Evolutionary conservation across 1,140 invertebrate species (phyloP), one percentile per base, ranked within the genome.

Genomic region (Colletes gigas): DNA sequence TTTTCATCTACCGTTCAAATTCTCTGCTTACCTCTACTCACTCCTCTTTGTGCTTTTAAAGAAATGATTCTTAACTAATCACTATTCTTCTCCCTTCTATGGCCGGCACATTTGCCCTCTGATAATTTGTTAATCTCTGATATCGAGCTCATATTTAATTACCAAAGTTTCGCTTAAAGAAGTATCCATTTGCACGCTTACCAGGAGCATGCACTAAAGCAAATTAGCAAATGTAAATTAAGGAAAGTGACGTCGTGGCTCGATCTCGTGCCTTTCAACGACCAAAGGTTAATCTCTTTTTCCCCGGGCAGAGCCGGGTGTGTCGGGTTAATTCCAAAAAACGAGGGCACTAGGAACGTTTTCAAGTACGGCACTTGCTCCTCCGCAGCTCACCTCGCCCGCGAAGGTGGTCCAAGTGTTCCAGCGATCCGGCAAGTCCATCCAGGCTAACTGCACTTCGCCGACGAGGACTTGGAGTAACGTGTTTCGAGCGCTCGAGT

Each of bases 391-490:
- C 9, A 17, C 41, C 14, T 30, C 12, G n/a, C 30, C 39, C 17
- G 7, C 17, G 7, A 44, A 79, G 69, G 60, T 65, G 60, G 50
- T 30, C 69, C 60, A 21, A 14, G 30, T 54, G 47, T 71, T 78
- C 15, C 59, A 72, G 9, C 59, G 59, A 78, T 71, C 76, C 76
- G 39, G 41, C 60, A 50, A 52, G 77, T 79, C 50, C 77, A 73
- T 55, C 77, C 47, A 73, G 69, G 65, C 66, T 81, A 82, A 78
- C 69, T 85, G 72, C 73, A 78, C 78, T 84, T 41, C 50, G 70
- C 60, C 2, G 50, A 54, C 63, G 66, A 73, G 73, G 67, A 70
- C 78, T 63, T 67, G 66, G 30, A 84, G 63, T 30, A 67, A 84
- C 62, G 55, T 62, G 82, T 77, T 60, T 44, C 57, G 50, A 72